Percentiles rank a stretch among this genome's conserved stretches.
Evolutionary conservation across 2,888 invertebrate genomes (phyloP).

Genomic region (Drosophila seclusa): DNA sequence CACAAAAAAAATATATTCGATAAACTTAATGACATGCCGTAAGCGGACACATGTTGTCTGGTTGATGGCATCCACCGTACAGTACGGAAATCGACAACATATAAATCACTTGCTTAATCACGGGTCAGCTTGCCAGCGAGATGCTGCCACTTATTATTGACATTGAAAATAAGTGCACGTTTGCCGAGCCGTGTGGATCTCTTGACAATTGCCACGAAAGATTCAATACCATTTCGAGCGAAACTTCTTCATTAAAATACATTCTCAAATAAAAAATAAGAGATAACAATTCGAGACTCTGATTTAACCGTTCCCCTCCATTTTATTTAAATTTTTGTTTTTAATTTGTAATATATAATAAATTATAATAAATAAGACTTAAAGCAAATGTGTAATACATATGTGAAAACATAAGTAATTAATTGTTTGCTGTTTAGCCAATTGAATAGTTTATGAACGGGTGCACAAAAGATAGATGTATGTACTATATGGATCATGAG

Average conservation of each 20-base stretch:
- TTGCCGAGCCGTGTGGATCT: conserved; percentile 4
- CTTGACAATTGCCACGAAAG: conserved; percentile 26
- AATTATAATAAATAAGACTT: no score
- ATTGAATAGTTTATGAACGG: not conserved
- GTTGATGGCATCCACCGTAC: not conserved
- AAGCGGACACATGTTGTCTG: not conserved
- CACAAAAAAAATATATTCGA: not conserved
- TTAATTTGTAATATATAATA: no score
- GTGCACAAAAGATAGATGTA: not conserved
- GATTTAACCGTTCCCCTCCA: no score
- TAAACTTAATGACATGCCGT: not conserved
- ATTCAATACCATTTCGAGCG: conserved; percentile 26
- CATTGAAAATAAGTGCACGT: conserved; percentile 42
- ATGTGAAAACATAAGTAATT: not conserved
- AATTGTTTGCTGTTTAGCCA: not conserved
- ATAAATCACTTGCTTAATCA: conserved; percentile 45
- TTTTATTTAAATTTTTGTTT: no score
- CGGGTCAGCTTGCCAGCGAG: conserved; percentile 1
- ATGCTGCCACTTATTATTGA: conserved; percentile 29
- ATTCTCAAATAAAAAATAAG: not conserved
- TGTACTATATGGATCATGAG: not conserved
- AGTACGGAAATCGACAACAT: conserved; percentile 25
- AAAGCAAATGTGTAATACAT: no score
- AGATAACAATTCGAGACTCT: no score
- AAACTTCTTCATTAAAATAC: conserved; percentile 27